Evolutionary conservation across 2,797 vertebrate species (phyloP).

Genomic region (Taeniopygia guttata): DNA sequence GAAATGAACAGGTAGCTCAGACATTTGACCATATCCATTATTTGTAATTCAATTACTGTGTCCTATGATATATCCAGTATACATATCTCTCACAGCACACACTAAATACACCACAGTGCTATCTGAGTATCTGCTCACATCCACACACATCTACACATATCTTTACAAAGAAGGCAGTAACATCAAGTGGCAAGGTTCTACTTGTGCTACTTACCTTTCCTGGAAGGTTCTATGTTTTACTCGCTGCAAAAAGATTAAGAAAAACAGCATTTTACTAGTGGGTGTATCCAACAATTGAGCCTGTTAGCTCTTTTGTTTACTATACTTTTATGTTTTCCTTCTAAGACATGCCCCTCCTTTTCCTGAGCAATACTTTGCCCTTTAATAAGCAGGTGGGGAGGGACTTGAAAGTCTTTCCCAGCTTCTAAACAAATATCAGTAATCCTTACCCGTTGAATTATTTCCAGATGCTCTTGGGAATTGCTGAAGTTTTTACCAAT

Average conservation of each 20-base stretch:
- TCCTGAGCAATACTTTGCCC: neutral
- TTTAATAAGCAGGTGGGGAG: neutral
- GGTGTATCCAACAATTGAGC: constrained; percentile 14
- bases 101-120: neutral
- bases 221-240: constrained; percentile 76
- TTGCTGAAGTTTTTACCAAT: constrained; percentile 90
- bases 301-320: constrained; percentile 19
- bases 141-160: neutral
- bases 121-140: neutral
- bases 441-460: constrained; percentile 83
- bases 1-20: neutral
- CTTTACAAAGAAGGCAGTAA: neutral
- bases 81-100: neutral
- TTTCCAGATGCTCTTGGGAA: constrained; percentile 85
- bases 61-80: neutral
- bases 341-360: constrained; percentile 20
- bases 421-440: neutral
- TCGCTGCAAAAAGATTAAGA: constrained; percentile 74
- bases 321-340: neutral
- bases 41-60: neutral
- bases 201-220: constrained; percentile 75
- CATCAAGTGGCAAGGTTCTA: constrained; percentile 15
- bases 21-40: neutral
- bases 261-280: constrained; percentile 61
- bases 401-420: neutral